Evolutionary conservation across 2,113 vertebrate species (phyloP).

Genomic region (Syrrhaptes paradoxus): DNA sequence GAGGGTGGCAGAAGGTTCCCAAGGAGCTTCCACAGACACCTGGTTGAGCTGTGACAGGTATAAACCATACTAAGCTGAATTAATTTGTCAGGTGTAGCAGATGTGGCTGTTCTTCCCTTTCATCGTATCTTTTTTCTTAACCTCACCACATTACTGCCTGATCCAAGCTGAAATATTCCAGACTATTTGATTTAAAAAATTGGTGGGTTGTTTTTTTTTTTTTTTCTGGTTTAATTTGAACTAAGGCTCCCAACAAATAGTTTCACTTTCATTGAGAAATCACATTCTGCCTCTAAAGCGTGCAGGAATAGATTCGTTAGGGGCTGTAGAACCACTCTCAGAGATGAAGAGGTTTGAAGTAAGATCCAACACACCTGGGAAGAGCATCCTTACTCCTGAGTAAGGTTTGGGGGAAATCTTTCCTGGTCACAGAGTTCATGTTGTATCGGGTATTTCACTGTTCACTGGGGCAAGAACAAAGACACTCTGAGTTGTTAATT

Average conservation of each 20-base stretch:
- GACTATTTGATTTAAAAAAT: neutral
- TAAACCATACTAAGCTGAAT: neutral
- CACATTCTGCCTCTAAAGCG: neutral
- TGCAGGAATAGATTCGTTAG: fast-evolving
- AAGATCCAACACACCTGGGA: neutral
- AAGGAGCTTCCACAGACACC: neutral
- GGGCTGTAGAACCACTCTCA: neutral
- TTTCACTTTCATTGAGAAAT: neutral
- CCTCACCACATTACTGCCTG: neutral
- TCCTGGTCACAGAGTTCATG: neutral
- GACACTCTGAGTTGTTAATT: neutral
- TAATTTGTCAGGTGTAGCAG: neutral
- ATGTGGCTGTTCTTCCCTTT: neutral
- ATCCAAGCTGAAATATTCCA: neutral
- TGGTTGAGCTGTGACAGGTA: neutral
- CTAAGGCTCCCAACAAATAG: neutral
- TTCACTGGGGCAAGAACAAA: neutral
- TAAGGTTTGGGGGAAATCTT: neutral
- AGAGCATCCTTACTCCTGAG: neutral
- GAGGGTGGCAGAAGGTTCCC: neutral
- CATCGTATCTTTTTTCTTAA: neutral
- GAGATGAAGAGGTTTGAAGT: neutral
- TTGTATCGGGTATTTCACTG: neutral
- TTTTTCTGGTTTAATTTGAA: neutral
- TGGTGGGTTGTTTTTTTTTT: too few relatives aligned